These are phyloP conservation scores for Takifugu flavidus DNA, from an alignment of 2,113 vertebrate species.

Conservation along the genomic window DNA sequence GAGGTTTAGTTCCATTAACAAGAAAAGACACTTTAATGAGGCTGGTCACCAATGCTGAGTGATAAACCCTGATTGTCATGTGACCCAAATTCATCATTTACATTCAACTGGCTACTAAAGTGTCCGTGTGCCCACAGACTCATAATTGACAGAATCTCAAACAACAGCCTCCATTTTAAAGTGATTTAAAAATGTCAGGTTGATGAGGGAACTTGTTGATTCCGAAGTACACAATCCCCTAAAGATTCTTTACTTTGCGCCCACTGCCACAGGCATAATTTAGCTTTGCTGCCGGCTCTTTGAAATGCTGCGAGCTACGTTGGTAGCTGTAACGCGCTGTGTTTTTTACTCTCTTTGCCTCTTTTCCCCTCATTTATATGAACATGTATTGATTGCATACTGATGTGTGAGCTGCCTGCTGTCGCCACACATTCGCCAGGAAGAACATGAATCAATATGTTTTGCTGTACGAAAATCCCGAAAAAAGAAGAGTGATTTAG, in stretches of 20 bases:
- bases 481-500: conserved; percentile 14
- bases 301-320: no score
- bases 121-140: conserved; percentile 4
- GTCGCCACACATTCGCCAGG: conserved; percentile 39
- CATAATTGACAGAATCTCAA: no score
- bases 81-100: background rate
- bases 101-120: no score
- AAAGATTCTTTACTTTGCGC: conserved; percentile 14
- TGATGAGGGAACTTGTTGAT: no score
- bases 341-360: background rate
- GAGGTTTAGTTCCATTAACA: conserved; percentile 2
- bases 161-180: no score
- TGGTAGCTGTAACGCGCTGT: background rate
- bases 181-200: no score
- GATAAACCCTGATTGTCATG: background rate
- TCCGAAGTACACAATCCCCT: no score
- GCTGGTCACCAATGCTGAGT: background rate
- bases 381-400: conserved; percentile 34
- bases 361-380: conserved; percentile 17
- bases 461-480: conserved; percentile 34
- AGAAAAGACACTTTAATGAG: conserved; percentile 10
- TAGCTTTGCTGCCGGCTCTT: no score
- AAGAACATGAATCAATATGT: conserved; percentile 68
- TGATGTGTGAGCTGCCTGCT: conserved; percentile 40
- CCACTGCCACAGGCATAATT: no score